These are phyloP conservation scores for Salarias fasciatus DNA, from an alignment of 2,797 vertebrate species.

Conservation along the genomic window DNA sequence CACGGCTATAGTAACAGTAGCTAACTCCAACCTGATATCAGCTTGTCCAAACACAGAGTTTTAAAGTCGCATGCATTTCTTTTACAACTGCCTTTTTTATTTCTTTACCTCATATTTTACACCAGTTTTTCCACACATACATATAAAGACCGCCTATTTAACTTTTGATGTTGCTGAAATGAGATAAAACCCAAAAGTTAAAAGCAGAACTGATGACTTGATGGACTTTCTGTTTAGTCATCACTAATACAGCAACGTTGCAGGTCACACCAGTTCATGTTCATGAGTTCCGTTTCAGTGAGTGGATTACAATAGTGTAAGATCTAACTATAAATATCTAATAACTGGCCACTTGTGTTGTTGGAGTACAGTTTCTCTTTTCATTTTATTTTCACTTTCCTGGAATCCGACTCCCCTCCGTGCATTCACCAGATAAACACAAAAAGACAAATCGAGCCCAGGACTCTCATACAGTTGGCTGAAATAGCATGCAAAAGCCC, in stretches of 20 bases:
- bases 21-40: too few species aligned
- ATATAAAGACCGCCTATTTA: too few species aligned
- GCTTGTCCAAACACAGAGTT: too few species aligned
- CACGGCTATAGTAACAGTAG: too few species aligned
- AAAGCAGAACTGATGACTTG: too few species aligned
- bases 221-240: background rate
- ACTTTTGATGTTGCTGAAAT: too few species aligned
- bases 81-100: too few species aligned
- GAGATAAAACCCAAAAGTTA: too few species aligned
- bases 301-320: background rate
- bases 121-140: too few species aligned
- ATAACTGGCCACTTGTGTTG: background rate
- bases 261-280: too few species aligned
- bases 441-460: conserved; percentile 5
- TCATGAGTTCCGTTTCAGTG: background rate
- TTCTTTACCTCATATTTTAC: too few species aligned
- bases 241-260: background rate
- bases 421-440: conserved; percentile 18
- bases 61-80: too few species aligned
- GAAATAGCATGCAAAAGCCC: conserved; percentile 3
- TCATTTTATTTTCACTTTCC: conserved; percentile 12
- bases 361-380: background rate
- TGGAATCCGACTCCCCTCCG: conserved; percentile 2
- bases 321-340: background rate
- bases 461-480: background rate